These are phyloP conservation scores for Pseudococcus viburni DNA, from an alignment of 2,888 invertebrate species.

Conservation along the genomic window DNA sequence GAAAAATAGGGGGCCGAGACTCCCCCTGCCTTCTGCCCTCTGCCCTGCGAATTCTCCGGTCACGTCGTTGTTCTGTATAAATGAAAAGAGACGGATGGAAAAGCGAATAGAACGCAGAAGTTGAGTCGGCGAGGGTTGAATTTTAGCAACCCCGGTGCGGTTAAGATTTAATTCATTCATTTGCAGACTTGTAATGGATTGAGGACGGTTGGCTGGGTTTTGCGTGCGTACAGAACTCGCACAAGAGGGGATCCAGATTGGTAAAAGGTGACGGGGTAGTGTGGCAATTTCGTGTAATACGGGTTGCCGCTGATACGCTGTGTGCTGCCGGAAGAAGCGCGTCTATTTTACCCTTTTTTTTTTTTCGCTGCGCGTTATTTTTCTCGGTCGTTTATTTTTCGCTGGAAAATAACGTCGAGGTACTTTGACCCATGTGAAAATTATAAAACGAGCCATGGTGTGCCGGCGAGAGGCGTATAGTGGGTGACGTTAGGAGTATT, in stretches of 20 bases:
- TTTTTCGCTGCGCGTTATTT: background rate
- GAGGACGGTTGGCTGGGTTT: conserved; percentile 53
- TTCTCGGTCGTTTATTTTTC: conserved; percentile 33
- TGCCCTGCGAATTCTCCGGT: too few species aligned
- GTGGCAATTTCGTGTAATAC: conserved; percentile 42
- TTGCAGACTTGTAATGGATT: conserved; percentile 56
- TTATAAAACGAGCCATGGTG: background rate
- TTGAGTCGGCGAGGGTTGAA: conserved; percentile 45
- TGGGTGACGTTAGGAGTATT: background rate
- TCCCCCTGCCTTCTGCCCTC: too few species aligned
- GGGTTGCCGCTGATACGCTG: background rate
- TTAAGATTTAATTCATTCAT: conserved; percentile 62
- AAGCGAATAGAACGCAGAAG: background rate
- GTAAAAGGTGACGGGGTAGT: background rate
- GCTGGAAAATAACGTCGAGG: conserved; percentile 2
- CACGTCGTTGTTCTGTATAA: background rate
- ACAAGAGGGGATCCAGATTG: background rate
- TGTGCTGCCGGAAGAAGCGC: background rate
- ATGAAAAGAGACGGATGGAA: background rate
- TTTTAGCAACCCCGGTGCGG: conserved; percentile 49
- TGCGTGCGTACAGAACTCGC: background rate
- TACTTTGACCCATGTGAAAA: conserved; percentile 16
- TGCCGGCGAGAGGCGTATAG: background rate
- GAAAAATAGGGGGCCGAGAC: background rate
- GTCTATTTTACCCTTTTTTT: conserved; percentile 14